phyloP scores from a whole-genome alignment of 2,888 invertebrate species.

The Coelinius sp. region DNA sequence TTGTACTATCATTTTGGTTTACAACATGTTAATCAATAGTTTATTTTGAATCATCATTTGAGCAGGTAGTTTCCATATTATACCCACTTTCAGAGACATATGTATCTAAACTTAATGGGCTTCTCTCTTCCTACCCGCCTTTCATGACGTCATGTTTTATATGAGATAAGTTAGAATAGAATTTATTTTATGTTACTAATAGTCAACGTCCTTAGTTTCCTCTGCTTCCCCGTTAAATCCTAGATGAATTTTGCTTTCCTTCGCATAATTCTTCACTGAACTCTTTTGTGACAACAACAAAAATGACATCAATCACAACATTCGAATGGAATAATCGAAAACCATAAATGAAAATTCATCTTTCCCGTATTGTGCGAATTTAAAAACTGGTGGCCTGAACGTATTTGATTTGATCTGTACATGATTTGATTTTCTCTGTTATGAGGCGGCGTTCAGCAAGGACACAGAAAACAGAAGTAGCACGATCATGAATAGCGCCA shows the following conservation, averaged over 20 bases:
- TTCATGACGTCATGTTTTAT: not conserved
- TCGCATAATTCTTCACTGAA: not conserved
- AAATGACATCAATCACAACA: not conserved
- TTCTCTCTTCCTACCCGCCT: not conserved
- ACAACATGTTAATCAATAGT: no score
- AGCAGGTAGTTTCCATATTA: no score
- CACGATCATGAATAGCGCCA: constrained; percentile 61
- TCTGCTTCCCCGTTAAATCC: not conserved
- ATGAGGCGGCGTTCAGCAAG: constrained; percentile 34
- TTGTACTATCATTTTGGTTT: no score
- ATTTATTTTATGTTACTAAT: not conserved
- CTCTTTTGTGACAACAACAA: not conserved
- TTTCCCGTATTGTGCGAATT: constrained; percentile 38
- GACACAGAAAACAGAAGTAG: constrained; percentile 39
- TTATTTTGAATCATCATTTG: no score
- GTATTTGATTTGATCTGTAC: constrained; percentile 12
- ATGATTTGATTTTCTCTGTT: not conserved
- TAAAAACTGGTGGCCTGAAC: constrained; percentile 41
- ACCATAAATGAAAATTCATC: constrained; percentile 23
- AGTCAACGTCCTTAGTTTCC: not conserved
- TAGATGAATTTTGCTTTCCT: not conserved
- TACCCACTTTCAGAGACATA: no score
- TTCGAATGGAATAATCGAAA: no score
- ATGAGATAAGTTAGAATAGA: not conserved
- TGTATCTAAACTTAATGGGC: not conserved